Evolutionary conservation across 2,797 vertebrate species (phyloP).

Genomic region (Buphagus erythrorhynchus): DNA sequence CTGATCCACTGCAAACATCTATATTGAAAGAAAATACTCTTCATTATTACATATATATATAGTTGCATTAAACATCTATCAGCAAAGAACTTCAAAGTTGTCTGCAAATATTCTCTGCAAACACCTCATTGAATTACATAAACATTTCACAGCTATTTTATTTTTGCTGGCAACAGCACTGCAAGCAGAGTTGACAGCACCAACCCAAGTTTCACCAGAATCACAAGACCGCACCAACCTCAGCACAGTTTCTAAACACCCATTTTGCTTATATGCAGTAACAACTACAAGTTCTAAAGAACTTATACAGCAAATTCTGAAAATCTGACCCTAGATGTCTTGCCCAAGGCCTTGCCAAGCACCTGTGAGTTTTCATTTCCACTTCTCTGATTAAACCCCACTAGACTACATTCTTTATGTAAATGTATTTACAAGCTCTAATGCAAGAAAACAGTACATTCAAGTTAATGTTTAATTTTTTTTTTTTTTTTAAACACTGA

Average conservation of each 20-base stretch:
- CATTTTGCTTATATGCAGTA: background rate
- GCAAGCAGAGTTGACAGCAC: background rate
- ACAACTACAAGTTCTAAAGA: background rate
- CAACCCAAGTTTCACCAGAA: background rate
- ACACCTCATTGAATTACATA: background rate
- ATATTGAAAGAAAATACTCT: constrained; percentile 1
- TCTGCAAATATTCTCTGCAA: background rate
- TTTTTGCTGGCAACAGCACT: background rate
- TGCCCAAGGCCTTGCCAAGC: background rate
- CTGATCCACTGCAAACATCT: constrained; percentile 77
- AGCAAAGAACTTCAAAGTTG: background rate
- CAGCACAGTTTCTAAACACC: background rate
- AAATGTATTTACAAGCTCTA: constrained; percentile 3
- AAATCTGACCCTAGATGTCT: background rate
- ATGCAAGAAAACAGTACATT: background rate
- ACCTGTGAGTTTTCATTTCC: background rate
- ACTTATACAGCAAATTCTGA: background rate
- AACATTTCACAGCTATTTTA: background rate
- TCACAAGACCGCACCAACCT: background rate
- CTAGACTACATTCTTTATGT: background rate
- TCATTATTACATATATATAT: background rate
- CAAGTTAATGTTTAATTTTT: background rate
- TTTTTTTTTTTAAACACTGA: background rate
- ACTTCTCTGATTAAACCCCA: background rate
- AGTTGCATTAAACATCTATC: background rate